phyloP scores from a whole-genome alignment of 2,113 vertebrate genomes.

The Oxyura jamaicensis region DNA sequence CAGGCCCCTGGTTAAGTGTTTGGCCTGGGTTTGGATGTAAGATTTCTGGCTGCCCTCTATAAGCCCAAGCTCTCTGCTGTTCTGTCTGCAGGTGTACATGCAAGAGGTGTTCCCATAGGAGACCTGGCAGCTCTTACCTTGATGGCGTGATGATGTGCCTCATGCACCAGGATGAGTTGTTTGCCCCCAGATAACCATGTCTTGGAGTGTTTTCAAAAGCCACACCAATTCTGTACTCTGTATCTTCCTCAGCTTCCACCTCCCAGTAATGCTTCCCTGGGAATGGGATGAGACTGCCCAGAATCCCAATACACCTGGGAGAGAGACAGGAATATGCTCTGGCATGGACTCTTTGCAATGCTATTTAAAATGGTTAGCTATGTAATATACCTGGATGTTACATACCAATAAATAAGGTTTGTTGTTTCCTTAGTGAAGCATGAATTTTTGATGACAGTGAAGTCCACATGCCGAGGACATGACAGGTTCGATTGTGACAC shows the following conservation, averaged over 20 bases:
- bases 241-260: conserved; percentile 83
- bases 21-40: background rate
- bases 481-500: background rate
- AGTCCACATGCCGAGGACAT: background rate
- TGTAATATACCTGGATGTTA: background rate
- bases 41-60: background rate
- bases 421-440: background rate
- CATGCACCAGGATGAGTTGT: conserved; percentile 90
- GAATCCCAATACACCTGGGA: conserved; percentile 87
- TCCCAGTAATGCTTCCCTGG: conserved; percentile 92
- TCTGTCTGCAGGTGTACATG: background rate
- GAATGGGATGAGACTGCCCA: conserved; percentile 89
- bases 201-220: conserved; percentile 87
- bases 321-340: background rate
- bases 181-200: conserved; percentile 85
- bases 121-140: conserved; percentile 78
- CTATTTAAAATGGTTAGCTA: background rate
- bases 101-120: background rate
- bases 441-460: background rate
- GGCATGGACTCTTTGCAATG: background rate
- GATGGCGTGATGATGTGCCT: conserved; percentile 85
- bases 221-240: conserved; percentile 87
- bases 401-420: background rate
- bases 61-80: background rate
- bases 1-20: background rate